Conservation (phyloP, 2,113 vertebrate species). For the Sphyrna mokarran region DNA sequence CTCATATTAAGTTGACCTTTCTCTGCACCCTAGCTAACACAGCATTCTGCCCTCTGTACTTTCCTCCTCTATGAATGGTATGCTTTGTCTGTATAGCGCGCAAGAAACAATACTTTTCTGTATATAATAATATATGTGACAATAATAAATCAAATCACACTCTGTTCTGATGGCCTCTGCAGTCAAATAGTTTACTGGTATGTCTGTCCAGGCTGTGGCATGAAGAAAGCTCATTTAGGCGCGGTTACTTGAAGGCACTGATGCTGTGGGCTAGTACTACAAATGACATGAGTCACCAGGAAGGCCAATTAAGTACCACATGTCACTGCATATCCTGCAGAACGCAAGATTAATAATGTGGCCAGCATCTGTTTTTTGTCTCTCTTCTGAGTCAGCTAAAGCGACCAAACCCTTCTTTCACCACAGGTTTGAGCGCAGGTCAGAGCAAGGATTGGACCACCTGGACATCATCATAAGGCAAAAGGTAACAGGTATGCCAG, state of each 20-base stretch:
- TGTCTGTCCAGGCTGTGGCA: neutral
- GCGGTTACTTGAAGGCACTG: neutral
- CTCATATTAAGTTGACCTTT: too few species aligned
- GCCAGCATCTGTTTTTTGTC: neutral
- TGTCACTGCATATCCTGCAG: neutral
- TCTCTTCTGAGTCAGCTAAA: neutral
- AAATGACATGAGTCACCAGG: neutral
- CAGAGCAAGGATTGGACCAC: neutral
- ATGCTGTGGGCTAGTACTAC: neutral
- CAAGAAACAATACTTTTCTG: too few species aligned
- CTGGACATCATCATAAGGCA: slow-evolving; percentile 3
- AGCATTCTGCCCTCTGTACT: too few species aligned
- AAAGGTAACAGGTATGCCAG: neutral
- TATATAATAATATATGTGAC: too few species aligned
- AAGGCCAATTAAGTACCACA: neutral
- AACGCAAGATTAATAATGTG: neutral
- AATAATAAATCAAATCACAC: neutral
- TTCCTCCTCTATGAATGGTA: too few species aligned
- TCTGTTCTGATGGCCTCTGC: neutral
- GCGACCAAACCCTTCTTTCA: neutral
- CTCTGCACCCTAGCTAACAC: too few species aligned
- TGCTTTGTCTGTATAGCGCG: too few species aligned
- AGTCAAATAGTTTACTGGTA: neutral
- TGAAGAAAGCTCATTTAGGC: neutral
- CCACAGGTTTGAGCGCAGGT: neutral